Conservation (phyloP, 1,140 invertebrate genomes). For the Notospermus geniculatus region DNA sequence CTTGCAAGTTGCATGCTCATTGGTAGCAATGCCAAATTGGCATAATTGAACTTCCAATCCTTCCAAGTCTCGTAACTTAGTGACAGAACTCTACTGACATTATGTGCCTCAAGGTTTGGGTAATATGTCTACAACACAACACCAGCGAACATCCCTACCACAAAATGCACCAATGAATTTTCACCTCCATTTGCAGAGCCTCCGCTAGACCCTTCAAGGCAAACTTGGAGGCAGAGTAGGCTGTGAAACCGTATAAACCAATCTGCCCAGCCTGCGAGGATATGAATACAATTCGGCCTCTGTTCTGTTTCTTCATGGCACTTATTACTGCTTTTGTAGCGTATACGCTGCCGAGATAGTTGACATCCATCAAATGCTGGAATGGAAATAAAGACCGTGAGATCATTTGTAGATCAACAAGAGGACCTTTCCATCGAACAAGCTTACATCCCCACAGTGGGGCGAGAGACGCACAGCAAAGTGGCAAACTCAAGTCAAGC, state of each 20-base stretch:
- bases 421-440: too few relatives aligned
- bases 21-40: not conserved
- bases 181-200: constrained; percentile 85
- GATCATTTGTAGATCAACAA: too few relatives aligned
- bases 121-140: not conserved
- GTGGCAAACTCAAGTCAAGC: too few relatives aligned
- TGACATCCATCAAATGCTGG: constrained; percentile 61
- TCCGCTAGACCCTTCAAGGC: constrained; percentile 92
- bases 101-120: too few relatives aligned
- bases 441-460: too few relatives aligned
- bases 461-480: too few relatives aligned
- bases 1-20: not conserved
- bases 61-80: not conserved
- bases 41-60: not conserved
- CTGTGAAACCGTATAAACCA: constrained; percentile 87
- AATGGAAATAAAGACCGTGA: too few relatives aligned
- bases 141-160: constrained; percentile 4
- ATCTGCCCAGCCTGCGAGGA: constrained; percentile 87
- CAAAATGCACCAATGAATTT: too few relatives aligned
- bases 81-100: not conserved
- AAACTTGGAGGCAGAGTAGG: constrained; percentile 92
- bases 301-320: constrained; percentile 55
- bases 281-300: constrained; percentile 63
- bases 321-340: constrained; percentile 60
- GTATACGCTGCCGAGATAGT: constrained; percentile 60